These are phyloP conservation scores for Strigamia crassipes DNA, from an alignment of 2,888 invertebrate genomes.

Conservation along the genomic window DNA sequence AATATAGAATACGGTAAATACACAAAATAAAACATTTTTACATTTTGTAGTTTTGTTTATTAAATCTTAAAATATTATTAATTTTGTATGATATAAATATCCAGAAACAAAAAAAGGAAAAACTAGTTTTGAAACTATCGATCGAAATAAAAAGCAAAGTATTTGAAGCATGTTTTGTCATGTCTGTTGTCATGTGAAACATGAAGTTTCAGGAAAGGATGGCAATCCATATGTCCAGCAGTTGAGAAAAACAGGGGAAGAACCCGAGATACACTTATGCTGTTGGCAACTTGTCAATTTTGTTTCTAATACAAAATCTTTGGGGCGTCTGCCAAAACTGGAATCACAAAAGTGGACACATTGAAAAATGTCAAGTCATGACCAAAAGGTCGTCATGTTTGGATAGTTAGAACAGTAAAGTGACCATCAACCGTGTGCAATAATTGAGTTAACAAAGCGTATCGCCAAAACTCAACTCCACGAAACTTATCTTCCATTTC, in stretches of 20 bases:
- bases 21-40: no score
- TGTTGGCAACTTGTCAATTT: constrained; percentile 32
- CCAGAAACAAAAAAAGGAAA: not conserved
- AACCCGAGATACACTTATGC: not conserved
- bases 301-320: constrained; percentile 37
- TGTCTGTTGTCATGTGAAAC: constrained; percentile 32
- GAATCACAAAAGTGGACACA: constrained; percentile 27
- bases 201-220: constrained; percentile 31
- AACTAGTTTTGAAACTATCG: not conserved
- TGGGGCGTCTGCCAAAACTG: not conserved
- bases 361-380: constrained; percentile 26
- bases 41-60: no score
- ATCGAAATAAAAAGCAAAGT: constrained; percentile 28
- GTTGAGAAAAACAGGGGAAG: constrained; percentile 4
- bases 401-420: not conserved
- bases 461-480: not conserved
- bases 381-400: constrained; percentile 21
- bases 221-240: constrained; percentile 23
- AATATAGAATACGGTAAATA: not conserved
- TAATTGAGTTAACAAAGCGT: constrained; percentile 18
- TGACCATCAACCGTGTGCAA: not conserved
- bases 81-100: no score
- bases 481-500: not conserved
- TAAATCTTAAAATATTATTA: no score
- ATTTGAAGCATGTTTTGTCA: constrained; percentile 31